These are phyloP conservation scores for Calyptomena viridis DNA, from an alignment of 2,113 vertebrate species.

Conservation along the genomic window DNA sequence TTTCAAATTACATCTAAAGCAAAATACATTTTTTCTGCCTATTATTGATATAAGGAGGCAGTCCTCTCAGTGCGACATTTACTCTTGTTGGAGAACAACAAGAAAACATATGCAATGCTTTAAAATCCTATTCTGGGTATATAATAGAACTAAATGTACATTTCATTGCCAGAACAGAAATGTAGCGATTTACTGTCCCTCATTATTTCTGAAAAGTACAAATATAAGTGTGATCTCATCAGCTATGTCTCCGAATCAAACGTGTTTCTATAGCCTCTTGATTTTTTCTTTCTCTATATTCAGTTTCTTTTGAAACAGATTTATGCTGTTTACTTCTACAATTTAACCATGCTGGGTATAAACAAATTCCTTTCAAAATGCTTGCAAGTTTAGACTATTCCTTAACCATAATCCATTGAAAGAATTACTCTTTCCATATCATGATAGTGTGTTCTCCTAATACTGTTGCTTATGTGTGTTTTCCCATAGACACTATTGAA, in stretches of 20 bases:
- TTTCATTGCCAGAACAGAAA: background rate
- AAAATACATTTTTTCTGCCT: background rate
- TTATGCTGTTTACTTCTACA: background rate
- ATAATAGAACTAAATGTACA: background rate
- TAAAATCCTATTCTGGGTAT: background rate
- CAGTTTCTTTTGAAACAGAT: background rate
- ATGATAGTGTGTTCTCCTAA: background rate
- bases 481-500: background rate
- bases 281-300: background rate
- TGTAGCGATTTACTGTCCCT: slow-evolving; percentile 4
- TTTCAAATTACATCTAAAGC: background rate
- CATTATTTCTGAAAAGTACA: background rate
- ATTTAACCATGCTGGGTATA: background rate
- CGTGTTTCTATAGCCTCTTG: background rate
- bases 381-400: background rate
- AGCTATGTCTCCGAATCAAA: background rate
- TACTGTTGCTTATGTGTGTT: background rate
- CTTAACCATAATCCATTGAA: background rate
- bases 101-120: background rate
- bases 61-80: background rate
- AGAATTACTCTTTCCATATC: background rate
- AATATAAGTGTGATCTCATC: slow-evolving; percentile 33
- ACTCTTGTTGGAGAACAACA: background rate
- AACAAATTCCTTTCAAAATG: background rate
- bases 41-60: background rate